These are phyloP conservation scores for Chloroceryle inda DNA, from an alignment of 2,797 vertebrate genomes.

Conservation along the genomic window DNA sequence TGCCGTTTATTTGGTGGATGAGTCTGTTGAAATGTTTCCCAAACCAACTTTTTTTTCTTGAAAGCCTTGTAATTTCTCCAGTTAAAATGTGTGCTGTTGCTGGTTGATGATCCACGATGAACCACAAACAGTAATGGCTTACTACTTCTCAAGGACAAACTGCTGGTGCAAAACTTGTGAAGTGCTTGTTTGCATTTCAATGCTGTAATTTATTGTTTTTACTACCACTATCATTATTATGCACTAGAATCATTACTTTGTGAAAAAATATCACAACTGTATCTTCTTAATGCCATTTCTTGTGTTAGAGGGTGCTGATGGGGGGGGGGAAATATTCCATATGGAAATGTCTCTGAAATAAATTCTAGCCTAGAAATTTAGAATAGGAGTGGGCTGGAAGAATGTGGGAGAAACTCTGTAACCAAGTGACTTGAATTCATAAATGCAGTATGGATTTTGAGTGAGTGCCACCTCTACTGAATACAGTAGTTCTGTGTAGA, in stretches of 20 bases:
- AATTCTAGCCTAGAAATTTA: conserved; percentile 19
- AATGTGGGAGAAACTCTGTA: conserved; percentile 26
- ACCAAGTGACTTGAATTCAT: conserved; percentile 22
- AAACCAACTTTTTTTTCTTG: background rate
- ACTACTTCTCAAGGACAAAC: conserved; percentile 9
- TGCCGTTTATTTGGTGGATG: background rate
- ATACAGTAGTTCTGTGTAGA: background rate
- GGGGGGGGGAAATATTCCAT: background rate
- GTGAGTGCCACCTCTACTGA: background rate
- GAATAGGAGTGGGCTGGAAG: conserved; percentile 16
- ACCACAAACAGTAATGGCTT: background rate
- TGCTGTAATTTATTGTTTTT: conserved; percentile 36
- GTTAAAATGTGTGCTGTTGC: background rate
- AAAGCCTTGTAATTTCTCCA: background rate
- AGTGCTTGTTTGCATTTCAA: background rate
- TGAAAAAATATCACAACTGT: background rate
- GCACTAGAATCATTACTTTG: background rate
- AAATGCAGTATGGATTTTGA: conserved; percentile 14
- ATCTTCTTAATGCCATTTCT: background rate
- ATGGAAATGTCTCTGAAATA: conserved; percentile 10
- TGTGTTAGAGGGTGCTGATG: background rate
- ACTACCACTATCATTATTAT: background rate
- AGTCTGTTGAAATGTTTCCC: conserved; percentile 2
- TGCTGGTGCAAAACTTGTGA: background rate
- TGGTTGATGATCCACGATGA: background rate